phyloP scores from a whole-genome alignment of 2,113 vertebrate species.

The Tautogolabrus adspersus region DNA sequence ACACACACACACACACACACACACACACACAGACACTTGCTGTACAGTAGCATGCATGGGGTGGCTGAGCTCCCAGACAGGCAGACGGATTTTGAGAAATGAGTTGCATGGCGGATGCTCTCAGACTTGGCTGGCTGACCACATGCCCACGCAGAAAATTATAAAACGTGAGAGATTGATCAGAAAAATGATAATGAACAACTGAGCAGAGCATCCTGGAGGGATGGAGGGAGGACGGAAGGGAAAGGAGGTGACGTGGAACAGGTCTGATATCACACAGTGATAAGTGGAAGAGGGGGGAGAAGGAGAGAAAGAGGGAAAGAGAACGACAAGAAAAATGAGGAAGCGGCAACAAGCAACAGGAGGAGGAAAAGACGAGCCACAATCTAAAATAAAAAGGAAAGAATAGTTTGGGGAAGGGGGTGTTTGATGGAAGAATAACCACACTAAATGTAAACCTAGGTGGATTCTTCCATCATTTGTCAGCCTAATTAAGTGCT shows the following conservation, averaged over 20 bases:
- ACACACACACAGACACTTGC: conserved; percentile 11
- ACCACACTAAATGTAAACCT: no score
- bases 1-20: conserved; percentile 19
- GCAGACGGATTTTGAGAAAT: conserved; percentile 72
- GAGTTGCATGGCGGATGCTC: conserved; percentile 46
- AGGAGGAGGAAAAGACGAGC: no score
- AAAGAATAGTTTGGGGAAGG: no score
- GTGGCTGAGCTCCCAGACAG: conserved; percentile 53
- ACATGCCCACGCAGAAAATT: conserved; percentile 57
- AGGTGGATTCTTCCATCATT: not conserved
- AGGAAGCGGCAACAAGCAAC: no score
- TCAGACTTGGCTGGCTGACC: conserved; percentile 52
- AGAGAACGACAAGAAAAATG: not conserved
- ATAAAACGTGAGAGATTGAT: conserved; percentile 57
- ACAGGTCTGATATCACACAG: conserved; percentile 30
- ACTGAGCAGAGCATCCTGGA: conserved; percentile 28
- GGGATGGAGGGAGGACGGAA: not conserved
- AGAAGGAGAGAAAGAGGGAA: conserved; percentile 4
- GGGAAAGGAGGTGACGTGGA: conserved; percentile 15
- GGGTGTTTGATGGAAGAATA: no score
- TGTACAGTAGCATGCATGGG: conserved; percentile 18
- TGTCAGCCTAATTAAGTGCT: no score
- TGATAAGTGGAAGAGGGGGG: conserved; percentile 27
- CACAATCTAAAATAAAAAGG: no score
- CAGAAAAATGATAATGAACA: conserved; percentile 62